Base-by-base conservation (phyloP, 2,888 invertebrate genomes). In the Lagria hirta region DNA sequence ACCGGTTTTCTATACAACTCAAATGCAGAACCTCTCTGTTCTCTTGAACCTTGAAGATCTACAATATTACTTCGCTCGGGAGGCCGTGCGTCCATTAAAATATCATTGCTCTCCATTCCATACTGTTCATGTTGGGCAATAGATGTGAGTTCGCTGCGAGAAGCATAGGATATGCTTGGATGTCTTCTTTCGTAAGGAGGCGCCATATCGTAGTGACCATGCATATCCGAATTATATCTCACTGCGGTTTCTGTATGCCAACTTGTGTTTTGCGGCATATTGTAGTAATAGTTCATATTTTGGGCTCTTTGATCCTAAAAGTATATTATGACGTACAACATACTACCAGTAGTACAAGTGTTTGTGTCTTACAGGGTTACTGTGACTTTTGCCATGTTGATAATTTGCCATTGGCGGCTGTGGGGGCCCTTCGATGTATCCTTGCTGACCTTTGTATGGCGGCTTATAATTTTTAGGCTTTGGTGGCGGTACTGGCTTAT, bases 11-110 rank as follows among this genome's bases (percentile, higher is more conserved):
- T 83, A 70, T 94, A 95, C 49, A 94, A 75, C 72, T 94, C 94
- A 69, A 95, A 94, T n/a, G 95, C 95, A 51, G 93, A 93, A 15
- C 93, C 93, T 37, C 93, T 77, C 65, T 93, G 92, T 66, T 93
- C 93, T 59, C 88, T 79, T 62, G 91, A 87, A 30, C 92, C 91
- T 35, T 90, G 89, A 66, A 93, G 75, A 61, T 83, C 82, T 6
- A 82, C 72, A 11, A 73, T 71, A 34, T 63, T 61, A 1, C 56
- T 61, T 23, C 65, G 48, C 23, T 42, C 42, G 0, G 66, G 66
- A 3, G 65, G 62, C 22, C 65, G 52, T 2, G 61, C 55, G 34
- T 67, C 67, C 23, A 48, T 43, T 29, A 57, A 29, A 6, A 54
- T 51, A 10, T 58, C 59, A 6, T 47, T 56, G 13, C 55, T 55